Evolutionary conservation across 2,113 vertebrate genomes (phyloP).

Genomic region (Pagrus major): DNA sequence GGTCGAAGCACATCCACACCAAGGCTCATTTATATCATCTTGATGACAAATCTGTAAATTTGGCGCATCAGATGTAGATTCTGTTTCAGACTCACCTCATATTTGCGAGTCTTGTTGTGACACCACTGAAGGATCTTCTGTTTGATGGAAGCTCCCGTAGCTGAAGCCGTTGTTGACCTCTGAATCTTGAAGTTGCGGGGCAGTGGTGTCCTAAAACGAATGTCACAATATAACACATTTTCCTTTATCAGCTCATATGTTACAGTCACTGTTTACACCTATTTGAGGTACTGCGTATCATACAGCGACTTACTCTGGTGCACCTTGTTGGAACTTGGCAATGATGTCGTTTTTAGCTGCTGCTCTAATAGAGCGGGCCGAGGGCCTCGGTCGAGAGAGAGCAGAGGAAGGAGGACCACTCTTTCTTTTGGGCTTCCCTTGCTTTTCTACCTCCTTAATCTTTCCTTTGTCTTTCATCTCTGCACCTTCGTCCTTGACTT

Average conservation of each 20-base stretch:
- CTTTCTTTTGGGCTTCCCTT: slow-evolving; percentile 72
- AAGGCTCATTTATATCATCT: not conserved
- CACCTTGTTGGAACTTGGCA: slow-evolving; percentile 85
- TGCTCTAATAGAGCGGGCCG: slow-evolving; percentile 67
- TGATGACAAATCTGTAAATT: not conserved
- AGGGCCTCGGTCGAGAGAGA: slow-evolving; percentile 66
- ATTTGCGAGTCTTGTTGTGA: slow-evolving; percentile 81
- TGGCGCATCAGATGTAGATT: not conserved
- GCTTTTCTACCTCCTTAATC: slow-evolving; percentile 70
- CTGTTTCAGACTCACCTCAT: slow-evolving; percentile 71
- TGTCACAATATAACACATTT: not conserved
- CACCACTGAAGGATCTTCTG: slow-evolving; percentile 87
- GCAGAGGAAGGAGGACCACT: slow-evolving; percentile 52
- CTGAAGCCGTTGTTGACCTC: slow-evolving; percentile 67
- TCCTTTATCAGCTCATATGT: not conserved
- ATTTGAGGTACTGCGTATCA: not conserved
- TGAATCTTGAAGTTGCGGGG: slow-evolving; percentile 84
- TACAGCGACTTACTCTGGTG: slow-evolving; percentile 79
- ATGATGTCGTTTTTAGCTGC: slow-evolving; percentile 81
- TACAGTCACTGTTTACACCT: not conserved
- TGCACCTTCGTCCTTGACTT: slow-evolving; percentile 34
- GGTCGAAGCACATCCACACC: not conserved
- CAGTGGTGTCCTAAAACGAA: slow-evolving; percentile 76
- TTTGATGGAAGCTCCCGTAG: slow-evolving; percentile 82
- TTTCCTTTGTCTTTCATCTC: slow-evolving; percentile 68